Evolutionary conservation across 2,888 invertebrate species (phyloP).

Genomic region (Panzeria rudis): DNA sequence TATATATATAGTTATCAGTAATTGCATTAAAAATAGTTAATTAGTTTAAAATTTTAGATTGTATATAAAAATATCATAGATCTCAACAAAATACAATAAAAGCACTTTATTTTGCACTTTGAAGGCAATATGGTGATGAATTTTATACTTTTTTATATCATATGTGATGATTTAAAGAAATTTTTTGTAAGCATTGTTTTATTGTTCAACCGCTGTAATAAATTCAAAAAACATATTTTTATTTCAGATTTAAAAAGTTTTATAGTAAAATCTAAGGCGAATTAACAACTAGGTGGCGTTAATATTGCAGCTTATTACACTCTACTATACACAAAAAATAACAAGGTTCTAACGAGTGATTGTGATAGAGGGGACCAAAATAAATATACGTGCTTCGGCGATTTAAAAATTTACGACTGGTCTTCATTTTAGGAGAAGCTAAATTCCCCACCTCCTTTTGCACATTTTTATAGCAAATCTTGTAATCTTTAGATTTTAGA

Average conservation of each 20-base stretch:
- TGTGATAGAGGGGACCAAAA: too few species aligned
- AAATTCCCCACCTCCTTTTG: too few species aligned
- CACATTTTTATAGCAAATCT: too few species aligned
- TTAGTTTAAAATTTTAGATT: slow-evolving; percentile 13
- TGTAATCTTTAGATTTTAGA: too few species aligned
- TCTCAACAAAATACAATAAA: slow-evolving; percentile 75
- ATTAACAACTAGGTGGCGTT: too few species aligned
- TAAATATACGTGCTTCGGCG: too few species aligned
- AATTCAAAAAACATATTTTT: slow-evolving; percentile 17
- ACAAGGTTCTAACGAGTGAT: too few species aligned
- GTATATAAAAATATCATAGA: slow-evolving; percentile 54
- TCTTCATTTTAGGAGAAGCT: too few species aligned
- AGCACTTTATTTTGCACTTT: slow-evolving; percentile 79
- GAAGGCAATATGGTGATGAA: slow-evolving; percentile 80
- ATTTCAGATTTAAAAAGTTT: background rate
- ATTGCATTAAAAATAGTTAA: slow-evolving; percentile 9
- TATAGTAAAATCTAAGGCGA: too few species aligned
- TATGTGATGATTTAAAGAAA: slow-evolving; percentile 56
- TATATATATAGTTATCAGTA: slow-evolving; percentile 1
- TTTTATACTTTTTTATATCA: slow-evolving; percentile 29
- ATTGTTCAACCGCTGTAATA: slow-evolving; percentile 49
- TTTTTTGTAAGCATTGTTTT: background rate
- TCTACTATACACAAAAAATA: too few species aligned
- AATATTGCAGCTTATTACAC: too few species aligned
- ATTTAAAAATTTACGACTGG: too few species aligned